Evolutionary conservation across 2,888 invertebrate genomes (phyloP), one percentile per base, ranked within the genome.

Genomic region (Thymelicus acteon): DNA sequence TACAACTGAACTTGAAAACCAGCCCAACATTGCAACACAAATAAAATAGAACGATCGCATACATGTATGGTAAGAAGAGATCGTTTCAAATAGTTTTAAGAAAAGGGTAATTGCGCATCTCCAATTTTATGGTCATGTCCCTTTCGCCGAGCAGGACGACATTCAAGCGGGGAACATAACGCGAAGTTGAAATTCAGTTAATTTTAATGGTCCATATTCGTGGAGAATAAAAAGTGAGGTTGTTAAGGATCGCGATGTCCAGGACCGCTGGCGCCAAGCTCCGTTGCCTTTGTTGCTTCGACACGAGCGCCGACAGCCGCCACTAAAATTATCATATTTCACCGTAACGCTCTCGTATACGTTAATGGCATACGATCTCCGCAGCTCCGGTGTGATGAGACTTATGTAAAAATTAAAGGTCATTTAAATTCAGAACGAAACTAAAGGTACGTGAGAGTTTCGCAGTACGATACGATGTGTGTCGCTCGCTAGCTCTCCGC

Each of bases 261-360:
- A 87, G 86, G 89, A 85, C 86, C 87, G 87, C 86, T 84, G 91
- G 91, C 91, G 90, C 91, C 91, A 54, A 60, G 13, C 31, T 77
- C 80, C 78, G 79, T 79, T 71, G 74, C 71, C 74, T 79, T 75
- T 75, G 73, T 73, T 76, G 76, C 10, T 37, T 61, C 44, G 39
- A 39, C 57, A 62, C 10, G 2, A 31, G 31, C 0, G 31, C 31
- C 31, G 31, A 1, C 3, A 3, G 31, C 12, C 10, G 47, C 57
- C 58, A 19, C 69, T 72, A 79, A 79, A 85, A 89, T 89, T 87
- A 90, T 86, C 88, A 90, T 90, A 90, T 88, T 88, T 90, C 87
- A 90, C 83, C 84, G 79, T 80, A 82, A 84, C 90, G 89, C 86
- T 84, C 81, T 80, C 80, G 80, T 77, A 79, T 85, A 89, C 86